Evolutionary conservation across 1,140 invertebrate genomes (phyloP).

Genomic region (Melitaea cinxia): DNA sequence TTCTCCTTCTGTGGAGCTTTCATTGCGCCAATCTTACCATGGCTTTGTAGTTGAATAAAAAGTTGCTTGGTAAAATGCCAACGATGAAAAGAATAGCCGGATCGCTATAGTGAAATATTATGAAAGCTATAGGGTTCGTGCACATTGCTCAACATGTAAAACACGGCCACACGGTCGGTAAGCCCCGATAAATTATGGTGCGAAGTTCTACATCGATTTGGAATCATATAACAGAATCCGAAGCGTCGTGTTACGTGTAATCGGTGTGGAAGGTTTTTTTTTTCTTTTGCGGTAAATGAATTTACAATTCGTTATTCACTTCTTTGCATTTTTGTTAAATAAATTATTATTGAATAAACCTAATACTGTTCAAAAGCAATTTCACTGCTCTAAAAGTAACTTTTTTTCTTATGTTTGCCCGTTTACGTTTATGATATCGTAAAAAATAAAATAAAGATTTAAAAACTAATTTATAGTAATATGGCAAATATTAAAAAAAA

Average conservation of each 20-base stretch:
- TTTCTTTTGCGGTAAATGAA: not conserved
- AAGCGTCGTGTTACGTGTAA: slow-evolving; percentile 17
- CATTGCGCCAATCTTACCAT: slow-evolving; percentile 63
- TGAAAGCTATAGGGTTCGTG: slow-evolving; percentile 40
- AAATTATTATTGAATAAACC: slow-evolving; percentile 1
- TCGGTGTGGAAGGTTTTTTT: slow-evolving; percentile 22
- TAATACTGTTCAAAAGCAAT: too few species aligned
- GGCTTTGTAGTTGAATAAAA: slow-evolving; percentile 74
- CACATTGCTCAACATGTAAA: slow-evolving; percentile 31
- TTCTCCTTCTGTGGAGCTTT: slow-evolving; percentile 67
- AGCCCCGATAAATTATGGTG: slow-evolving; percentile 23
- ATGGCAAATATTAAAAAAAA: too few species aligned
- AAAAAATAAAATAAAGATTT: too few species aligned
- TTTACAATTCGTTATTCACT: not conserved
- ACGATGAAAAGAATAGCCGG: slow-evolving; percentile 67
- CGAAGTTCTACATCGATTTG: slow-evolving; percentile 24
- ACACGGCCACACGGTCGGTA: slow-evolving; percentile 20
- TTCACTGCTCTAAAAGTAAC: not conserved
- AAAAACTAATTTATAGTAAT: too few species aligned
- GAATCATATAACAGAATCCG: slow-evolving; percentile 26
- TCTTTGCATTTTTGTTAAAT: not conserved
- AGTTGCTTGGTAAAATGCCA: slow-evolving; percentile 74
- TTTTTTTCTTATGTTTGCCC: too few species aligned
- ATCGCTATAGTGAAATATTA: slow-evolving; percentile 58
- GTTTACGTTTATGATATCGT: too few species aligned